Base-by-base conservation (phyloP, 2,797 vertebrate genomes). In the Ptychobarbus kaznakovi region DNA sequence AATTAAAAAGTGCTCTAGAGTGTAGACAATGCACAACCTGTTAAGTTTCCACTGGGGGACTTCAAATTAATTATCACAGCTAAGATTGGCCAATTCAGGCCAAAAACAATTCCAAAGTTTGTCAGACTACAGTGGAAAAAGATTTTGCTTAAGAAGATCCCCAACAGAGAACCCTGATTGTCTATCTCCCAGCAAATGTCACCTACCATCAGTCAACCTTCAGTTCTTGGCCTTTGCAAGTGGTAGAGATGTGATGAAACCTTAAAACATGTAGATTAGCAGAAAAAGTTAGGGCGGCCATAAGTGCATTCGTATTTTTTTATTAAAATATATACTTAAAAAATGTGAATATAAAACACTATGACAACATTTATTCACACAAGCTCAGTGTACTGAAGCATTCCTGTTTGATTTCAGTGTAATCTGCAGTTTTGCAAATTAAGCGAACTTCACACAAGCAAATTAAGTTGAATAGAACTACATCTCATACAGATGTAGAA, bases 281-380 rank as follows among this genome's bases (percentile, higher is more conserved):
- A 61, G 32, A 72, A 73, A 86, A 73, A 80, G 22, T 42, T 44
- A 79, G 25, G 25, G 51, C 38, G 9, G 40, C 6, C 82, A 81
- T 6, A 1, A 20, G 58, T 63, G 63, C 69, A 85, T 87, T 87
- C 49, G 63, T 81, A 13, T 89, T 91, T 97, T 97, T 96, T 92
- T 91, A 94, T 96, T 93, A 96, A 96, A 97, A 97, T 96, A 97
- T 96, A 96, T 90, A 87, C 82, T 86, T 96, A 96, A 96, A 90
- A 96, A 96, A 97, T 97, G 96, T 96, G 96, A 95, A 96, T 97
- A 96, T 96, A 96, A 96, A 96, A 96, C 96, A 96, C 69, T 87
- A 82, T 81, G 73, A 90, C 80, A 81, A 89, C 88, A 90, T 89
- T 88, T 86, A 87, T 83, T 80, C 77, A 89, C 86, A 90, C 89